phyloP scores from a whole-genome alignment of 2,113 vertebrate species.

The Craseonycteris thonglongyai region DNA sequence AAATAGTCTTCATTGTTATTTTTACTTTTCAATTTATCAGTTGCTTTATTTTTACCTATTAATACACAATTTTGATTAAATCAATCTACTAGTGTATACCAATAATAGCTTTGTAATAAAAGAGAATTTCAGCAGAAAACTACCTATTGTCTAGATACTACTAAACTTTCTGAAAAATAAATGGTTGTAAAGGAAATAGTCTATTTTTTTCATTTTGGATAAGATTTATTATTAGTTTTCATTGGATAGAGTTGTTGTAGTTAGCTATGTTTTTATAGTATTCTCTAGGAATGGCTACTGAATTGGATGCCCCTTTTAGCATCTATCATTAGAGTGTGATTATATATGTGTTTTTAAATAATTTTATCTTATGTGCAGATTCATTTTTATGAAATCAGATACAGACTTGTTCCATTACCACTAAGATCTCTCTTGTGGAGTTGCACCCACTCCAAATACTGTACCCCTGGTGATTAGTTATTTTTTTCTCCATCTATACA shows the following conservation, averaged over 20 bases:
- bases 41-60: neutral
- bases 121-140: neutral
- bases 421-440: neutral
- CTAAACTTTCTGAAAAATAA: neutral
- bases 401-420: neutral
- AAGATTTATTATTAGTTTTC: neutral
- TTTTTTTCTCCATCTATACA: neutral
- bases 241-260: neutral
- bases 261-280: neutral
- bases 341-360: neutral
- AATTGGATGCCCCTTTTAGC: neutral
- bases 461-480: neutral
- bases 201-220: neutral
- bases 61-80: neutral
- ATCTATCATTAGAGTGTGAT: neutral
- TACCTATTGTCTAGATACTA: neutral
- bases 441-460: neutral
- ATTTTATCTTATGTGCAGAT: neutral
- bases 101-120: slow-evolving; percentile 14
- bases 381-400: neutral
- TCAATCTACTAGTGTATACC: neutral
- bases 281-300: neutral
- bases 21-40: neutral
- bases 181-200: neutral
- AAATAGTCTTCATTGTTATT: neutral